A percentile compares a stretch with the other conserved stretches of the same genome.
phyloP scores from a whole-genome alignment of 2,113 vertebrate species.

The Strix uralensis region DNA sequence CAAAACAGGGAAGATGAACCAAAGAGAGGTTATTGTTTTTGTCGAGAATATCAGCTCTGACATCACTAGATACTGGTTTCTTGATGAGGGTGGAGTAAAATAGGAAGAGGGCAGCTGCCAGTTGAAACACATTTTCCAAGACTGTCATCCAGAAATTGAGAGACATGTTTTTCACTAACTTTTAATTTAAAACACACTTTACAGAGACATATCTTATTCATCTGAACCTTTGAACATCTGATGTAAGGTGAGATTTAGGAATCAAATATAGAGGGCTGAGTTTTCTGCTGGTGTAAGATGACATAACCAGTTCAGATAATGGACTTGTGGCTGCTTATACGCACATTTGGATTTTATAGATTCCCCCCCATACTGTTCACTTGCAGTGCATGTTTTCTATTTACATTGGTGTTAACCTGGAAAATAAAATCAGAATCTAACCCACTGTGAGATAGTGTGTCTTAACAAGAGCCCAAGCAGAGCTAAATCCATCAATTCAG shows the following conservation, averaged over 20 bases:
- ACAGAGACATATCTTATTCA: slow-evolving; percentile 56
- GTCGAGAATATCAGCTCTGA: background rate
- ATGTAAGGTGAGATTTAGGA: slow-evolving; percentile 66
- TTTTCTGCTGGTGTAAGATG: slow-evolving; percentile 60
- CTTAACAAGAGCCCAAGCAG: background rate
- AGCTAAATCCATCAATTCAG: background rate
- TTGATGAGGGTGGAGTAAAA: slow-evolving; percentile 13
- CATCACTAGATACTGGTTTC: background rate
- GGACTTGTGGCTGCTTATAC: background rate
- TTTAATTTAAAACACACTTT: slow-evolving; percentile 67
- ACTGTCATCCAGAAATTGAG: slow-evolving; percentile 52
- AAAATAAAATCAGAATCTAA: background rate
- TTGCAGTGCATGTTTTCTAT: slow-evolving; percentile 28
- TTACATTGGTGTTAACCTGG: background rate
- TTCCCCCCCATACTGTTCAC: background rate
- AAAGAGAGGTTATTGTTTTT: background rate
- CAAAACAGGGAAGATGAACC: background rate
- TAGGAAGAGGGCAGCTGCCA: slow-evolving; percentile 22
- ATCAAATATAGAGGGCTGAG: slow-evolving; percentile 43
- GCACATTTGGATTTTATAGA: slow-evolving; percentile 60
- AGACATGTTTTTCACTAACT: slow-evolving; percentile 49
- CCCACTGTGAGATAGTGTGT: background rate
- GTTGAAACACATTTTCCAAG: slow-evolving; percentile 60
- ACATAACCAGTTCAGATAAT: slow-evolving; percentile 58
- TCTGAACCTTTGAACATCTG: slow-evolving; percentile 69